Evolutionary conservation across 2,797 vertebrate genomes (phyloP).

Genomic region (Molothrus aeneus): DNA sequence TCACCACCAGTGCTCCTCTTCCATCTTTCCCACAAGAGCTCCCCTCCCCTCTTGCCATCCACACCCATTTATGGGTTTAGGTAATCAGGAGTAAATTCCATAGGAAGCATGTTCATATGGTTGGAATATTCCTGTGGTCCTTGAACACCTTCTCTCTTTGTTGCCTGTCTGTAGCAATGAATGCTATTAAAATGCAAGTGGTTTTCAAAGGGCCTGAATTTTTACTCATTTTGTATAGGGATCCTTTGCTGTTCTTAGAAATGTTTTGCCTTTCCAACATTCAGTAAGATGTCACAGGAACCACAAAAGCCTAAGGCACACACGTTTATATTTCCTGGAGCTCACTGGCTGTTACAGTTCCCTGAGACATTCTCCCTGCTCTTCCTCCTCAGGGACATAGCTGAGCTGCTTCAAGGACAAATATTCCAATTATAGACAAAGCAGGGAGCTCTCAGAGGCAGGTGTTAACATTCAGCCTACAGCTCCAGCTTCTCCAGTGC

Average conservation of each 20-base stretch:
- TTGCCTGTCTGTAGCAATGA: not conserved
- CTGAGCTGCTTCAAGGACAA: conserved; percentile 19
- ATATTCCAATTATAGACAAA: conserved; percentile 28
- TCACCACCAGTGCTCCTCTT: not conserved
- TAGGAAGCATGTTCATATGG: not conserved
- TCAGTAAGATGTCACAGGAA: not conserved
- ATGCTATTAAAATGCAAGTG: not conserved
- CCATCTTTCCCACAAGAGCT: not conserved
- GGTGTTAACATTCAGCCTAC: not conserved
- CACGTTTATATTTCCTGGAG: not conserved
- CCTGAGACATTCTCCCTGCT: not conserved
- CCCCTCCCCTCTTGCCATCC: not conserved
- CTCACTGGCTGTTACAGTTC: not conserved
- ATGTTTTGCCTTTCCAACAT: not conserved
- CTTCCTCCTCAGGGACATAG: not conserved
- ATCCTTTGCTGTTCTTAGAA: not conserved
- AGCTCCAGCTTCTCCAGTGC: not conserved
- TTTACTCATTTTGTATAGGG: not conserved
- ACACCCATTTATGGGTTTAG: not conserved
- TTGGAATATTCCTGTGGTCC: not conserved
- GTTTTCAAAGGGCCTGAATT: not conserved
- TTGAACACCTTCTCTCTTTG: not conserved
- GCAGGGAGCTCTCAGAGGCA: not conserved
- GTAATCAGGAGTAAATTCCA: not conserved
- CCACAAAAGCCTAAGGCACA: not conserved